phyloP scores from a whole-genome alignment of 2,888 invertebrate genomes.

The Sussaba pulchella region DNA sequence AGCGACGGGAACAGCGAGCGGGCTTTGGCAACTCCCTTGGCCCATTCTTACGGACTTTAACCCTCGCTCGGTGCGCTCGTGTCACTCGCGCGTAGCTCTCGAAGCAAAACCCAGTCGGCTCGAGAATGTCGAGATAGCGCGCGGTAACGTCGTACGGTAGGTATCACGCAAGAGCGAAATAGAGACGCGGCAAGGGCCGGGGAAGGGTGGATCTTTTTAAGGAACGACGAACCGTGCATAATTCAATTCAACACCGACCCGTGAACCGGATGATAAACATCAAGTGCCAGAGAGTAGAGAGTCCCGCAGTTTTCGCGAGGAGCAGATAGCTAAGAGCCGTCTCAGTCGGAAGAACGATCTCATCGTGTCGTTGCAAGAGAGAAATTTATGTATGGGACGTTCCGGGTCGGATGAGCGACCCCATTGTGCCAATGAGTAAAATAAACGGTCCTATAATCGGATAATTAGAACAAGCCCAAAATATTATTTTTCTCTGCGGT shows the following conservation, averaged over 20 bases:
- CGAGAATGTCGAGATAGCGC: slow-evolving; percentile 57
- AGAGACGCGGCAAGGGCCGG: slow-evolving; percentile 24
- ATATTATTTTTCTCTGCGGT: no score
- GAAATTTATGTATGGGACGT: slow-evolving; percentile 19
- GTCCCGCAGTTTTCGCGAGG: slow-evolving; percentile 37
- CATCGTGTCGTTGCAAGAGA: slow-evolving; percentile 54
- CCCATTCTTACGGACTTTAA: slow-evolving; percentile 45
- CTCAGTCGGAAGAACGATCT: slow-evolving; percentile 67
- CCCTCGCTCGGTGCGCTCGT: slow-evolving; percentile 49
- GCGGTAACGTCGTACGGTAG: slow-evolving; percentile 38
- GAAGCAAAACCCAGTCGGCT: slow-evolving; percentile 57
- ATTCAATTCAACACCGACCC: slow-evolving; percentile 75
- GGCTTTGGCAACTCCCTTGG: slow-evolving; percentile 41
- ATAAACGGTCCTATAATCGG: no score
- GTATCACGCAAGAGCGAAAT: slow-evolving; percentile 54
- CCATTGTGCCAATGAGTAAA: not conserved
- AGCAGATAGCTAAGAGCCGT: slow-evolving; percentile 51
- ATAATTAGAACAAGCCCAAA: no score
- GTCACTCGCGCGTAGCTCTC: slow-evolving; percentile 54
- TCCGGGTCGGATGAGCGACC: not conserved
- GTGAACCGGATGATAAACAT: slow-evolving; percentile 80
- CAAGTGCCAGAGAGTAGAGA: slow-evolving; percentile 70
- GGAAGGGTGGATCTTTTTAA: slow-evolving; percentile 71
- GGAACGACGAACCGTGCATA: slow-evolving; percentile 76
- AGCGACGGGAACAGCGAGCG: slow-evolving; percentile 22